Base-by-base conservation (phyloP, 2,113 vertebrate genomes). In the Colaptes auratus region DNA sequence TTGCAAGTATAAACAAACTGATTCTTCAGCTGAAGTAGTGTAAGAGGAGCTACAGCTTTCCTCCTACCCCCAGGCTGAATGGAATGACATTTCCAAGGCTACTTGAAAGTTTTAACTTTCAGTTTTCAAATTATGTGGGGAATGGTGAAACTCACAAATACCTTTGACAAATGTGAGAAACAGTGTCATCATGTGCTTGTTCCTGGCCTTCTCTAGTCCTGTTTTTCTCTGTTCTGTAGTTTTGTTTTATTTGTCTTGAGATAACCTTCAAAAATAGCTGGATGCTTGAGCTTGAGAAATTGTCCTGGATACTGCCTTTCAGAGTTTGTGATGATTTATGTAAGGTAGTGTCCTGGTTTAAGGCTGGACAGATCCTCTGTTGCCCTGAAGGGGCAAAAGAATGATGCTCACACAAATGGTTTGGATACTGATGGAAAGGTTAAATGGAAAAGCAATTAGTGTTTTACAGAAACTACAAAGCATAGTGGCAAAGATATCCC, bases 1-100 rank as follows among this genome's bases (percentile, higher is more conserved):
- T 88, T 93, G 33, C 85, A 88, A 86, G 53, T 83, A 27, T 61
- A 89, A 86, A 77, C 78, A 82, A 74, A 67, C 70, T 50, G 18
- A 63, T 65, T 76, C 31, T 86, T 79, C 46, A 72, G 12, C 9
- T 89, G 64, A 58, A 69, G 25, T 28, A 83, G 25, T 10, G 7
- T 66, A 58, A 52, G 44, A 76, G 50, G 58, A 86, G 28, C 52
- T 86, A 7, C 12, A 44, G 13, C 53, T 83, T 80, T 44, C 53
- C 53, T 74, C 23, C n/a, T 4, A 39, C 30, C 12, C 2, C 2
- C 46, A 82, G 8, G 12, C 15, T 3, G 1, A 77, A 66, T 9
- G 19, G 28, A 66, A 6, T 79, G 35, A 59, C 42, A 76, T 80
- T 79, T 86, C 28, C 6, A 50, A 69, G 33, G 58, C 35, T 31